These are phyloP conservation scores for Aquatica leii DNA, from an alignment of 2,888 invertebrate genomes.

Conservation along the genomic window DNA sequence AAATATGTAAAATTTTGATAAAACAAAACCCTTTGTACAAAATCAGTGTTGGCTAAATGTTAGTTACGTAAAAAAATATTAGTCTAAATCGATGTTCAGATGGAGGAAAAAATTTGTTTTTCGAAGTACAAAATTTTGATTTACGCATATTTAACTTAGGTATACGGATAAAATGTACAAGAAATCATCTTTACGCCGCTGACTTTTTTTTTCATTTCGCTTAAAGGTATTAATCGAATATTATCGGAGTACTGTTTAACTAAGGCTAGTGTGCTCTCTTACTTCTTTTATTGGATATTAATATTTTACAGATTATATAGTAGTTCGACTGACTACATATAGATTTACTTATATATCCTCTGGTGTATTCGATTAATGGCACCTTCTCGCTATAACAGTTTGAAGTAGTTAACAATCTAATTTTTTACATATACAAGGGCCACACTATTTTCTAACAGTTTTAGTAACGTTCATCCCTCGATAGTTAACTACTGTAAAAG, in stretches of 20 bases:
- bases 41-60: slow-evolving; percentile 47
- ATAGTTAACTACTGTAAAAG: too few relatives aligned
- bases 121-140: slow-evolving; percentile 34
- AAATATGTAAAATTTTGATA: slow-evolving; percentile 36
- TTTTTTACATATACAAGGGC: too few relatives aligned
- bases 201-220: slow-evolving; percentile 10
- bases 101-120: slow-evolving; percentile 26
- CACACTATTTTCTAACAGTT: too few relatives aligned
- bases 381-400: too few relatives aligned
- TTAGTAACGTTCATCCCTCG: too few relatives aligned
- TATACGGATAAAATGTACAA: slow-evolving; percentile 35
- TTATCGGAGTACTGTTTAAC: slow-evolving; percentile 6
- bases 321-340: slow-evolving; percentile 9
- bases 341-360: too few relatives aligned
- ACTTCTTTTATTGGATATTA: slow-evolving; percentile 7
- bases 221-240: slow-evolving; percentile 12
- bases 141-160: slow-evolving; percentile 26
- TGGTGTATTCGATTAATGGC: too few relatives aligned
- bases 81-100: slow-evolving; percentile 34
- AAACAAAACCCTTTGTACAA: slow-evolving; percentile 46
- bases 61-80: slow-evolving; percentile 30
- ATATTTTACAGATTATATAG: slow-evolving; percentile 13
- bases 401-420: too few relatives aligned
- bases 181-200: slow-evolving; percentile 11
- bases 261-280: slow-evolving; percentile 21